A percentile compares a stretch with the other conserved stretches of the same genome.
phyloP scores from a whole-genome alignment of 1,140 invertebrate genomes.

The Drosophila elegans region DNA sequence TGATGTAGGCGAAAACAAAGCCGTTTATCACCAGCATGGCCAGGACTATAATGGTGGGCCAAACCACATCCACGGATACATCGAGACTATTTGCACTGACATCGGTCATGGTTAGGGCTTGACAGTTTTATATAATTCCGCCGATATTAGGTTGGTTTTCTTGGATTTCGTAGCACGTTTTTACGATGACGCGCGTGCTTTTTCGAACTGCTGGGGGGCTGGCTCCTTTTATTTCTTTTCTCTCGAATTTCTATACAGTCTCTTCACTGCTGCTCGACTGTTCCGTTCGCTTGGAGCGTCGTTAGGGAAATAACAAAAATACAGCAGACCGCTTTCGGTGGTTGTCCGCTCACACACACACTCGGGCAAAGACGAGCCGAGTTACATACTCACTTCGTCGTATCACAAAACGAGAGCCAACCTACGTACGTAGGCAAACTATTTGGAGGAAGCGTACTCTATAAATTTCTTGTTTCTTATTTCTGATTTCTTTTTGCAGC shows the following conservation, averaged over 20 bases:
- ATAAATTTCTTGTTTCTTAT: slow-evolving; percentile 20
- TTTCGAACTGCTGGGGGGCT: slow-evolving; percentile 12
- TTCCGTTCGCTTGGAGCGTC: slow-evolving; percentile 57
- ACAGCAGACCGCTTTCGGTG: slow-evolving; percentile 37
- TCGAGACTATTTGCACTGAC: slow-evolving; percentile 50
- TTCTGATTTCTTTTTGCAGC: slow-evolving; percentile 23
- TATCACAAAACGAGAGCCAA: slow-evolving; percentile 19
- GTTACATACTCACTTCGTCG: slow-evolving; percentile 6
- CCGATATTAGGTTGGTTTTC: slow-evolving; percentile 9
- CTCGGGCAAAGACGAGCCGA: slow-evolving; percentile 3
- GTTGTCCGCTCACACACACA: slow-evolving; percentile 33
- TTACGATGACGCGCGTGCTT: slow-evolving; percentile 72
- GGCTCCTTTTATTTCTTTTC: slow-evolving; percentile 68
- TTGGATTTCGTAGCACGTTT: slow-evolving; percentile 57
- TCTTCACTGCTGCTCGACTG: slow-evolving; percentile 22
- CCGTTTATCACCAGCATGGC: slow-evolving; percentile 58
- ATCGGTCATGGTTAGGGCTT: slow-evolving; percentile 24
- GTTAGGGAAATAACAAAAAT: slow-evolving; percentile 64
- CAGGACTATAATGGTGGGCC: slow-evolving; percentile 51
- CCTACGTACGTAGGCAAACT: slow-evolving; percentile 34
- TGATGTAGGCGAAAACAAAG: slow-evolving; percentile 57
- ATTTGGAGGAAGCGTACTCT: slow-evolving; percentile 34
- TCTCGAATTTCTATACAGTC: slow-evolving; percentile 6
- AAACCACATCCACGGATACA: slow-evolving; percentile 60
- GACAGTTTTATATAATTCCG: slow-evolving; percentile 61